Conservation (phyloP, 2,113 vertebrate species). For the Muntiacus muntjak region DNA sequence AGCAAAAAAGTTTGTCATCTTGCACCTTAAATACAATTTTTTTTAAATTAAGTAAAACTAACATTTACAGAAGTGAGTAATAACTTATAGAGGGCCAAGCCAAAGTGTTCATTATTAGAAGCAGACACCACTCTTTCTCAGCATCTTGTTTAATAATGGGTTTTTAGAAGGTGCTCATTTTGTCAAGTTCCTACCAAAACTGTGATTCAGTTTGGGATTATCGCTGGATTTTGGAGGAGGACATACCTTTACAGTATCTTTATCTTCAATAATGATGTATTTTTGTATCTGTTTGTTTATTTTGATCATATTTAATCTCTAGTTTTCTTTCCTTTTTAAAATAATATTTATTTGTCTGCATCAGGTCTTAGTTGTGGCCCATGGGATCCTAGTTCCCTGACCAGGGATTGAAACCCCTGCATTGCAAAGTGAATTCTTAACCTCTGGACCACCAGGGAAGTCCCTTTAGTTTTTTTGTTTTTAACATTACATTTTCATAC, state of each 20-base stretch:
- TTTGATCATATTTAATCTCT: background rate
- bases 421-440: background rate
- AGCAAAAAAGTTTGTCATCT: too few relatives aligned
- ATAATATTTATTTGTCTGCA: background rate
- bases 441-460: background rate
- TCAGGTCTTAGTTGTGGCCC: background rate
- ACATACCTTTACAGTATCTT: background rate
- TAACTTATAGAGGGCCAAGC: background rate
- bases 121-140: background rate
- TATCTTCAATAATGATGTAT: background rate
- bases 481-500: background rate
- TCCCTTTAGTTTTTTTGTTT: background rate
- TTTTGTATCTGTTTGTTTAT: background rate
- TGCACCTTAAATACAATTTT: too few relatives aligned
- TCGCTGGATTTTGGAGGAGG: background rate
- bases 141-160: background rate
- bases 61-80: too few relatives aligned
- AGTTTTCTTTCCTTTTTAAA: background rate
- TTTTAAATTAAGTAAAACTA: too few relatives aligned
- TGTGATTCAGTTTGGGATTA: background rate
- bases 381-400: background rate
- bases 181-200: background rate
- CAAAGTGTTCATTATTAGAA: background rate
- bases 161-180: background rate
- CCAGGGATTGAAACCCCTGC: background rate